Evolutionary conservation across 2,797 vertebrate species (phyloP).

Genomic region (Galago senegalensis): DNA sequence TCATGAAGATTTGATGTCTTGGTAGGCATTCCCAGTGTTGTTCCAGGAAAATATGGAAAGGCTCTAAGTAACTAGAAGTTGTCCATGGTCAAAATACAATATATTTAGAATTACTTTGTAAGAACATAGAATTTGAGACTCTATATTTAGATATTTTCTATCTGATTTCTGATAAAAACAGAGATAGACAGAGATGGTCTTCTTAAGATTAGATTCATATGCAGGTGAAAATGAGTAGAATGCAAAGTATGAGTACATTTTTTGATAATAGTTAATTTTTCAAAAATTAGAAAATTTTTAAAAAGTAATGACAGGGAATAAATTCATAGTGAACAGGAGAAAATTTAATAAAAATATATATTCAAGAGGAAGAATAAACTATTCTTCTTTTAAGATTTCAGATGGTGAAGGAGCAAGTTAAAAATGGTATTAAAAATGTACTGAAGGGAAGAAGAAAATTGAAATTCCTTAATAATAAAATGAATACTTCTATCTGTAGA

Average conservation of each 20-base stretch:
- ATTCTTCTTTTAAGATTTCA: slow-evolving; percentile 29
- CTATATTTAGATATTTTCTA: slow-evolving; percentile 23
- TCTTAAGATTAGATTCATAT: neutral
- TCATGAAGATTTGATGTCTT: neutral
- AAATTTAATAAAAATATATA: neutral
- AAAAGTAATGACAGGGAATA: neutral
- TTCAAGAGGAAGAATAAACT: slow-evolving; percentile 12
- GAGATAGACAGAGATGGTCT: neutral
- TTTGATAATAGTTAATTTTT: neutral
- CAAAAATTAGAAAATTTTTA: neutral
- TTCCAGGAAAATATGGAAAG: neutral
- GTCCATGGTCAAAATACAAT: neutral
- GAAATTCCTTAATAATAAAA: slow-evolving; percentile 68
- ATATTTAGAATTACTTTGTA: slow-evolving; percentile 33
- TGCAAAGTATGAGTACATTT: neutral
- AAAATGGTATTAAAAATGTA: slow-evolving; percentile 54
- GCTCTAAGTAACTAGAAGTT: neutral
- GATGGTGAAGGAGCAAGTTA: slow-evolving; percentile 12
- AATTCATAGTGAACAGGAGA: neutral
- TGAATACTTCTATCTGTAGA: neutral
- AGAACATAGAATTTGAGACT: neutral
- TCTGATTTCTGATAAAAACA: slow-evolving; percentile 3
- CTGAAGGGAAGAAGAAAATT: slow-evolving; percentile 30
- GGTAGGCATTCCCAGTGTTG: neutral
- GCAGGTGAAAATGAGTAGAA: neutral